Evolutionary conservation across 1,140 invertebrate species (phyloP).

Genomic region (Pollicipes pollicipes): DNA sequence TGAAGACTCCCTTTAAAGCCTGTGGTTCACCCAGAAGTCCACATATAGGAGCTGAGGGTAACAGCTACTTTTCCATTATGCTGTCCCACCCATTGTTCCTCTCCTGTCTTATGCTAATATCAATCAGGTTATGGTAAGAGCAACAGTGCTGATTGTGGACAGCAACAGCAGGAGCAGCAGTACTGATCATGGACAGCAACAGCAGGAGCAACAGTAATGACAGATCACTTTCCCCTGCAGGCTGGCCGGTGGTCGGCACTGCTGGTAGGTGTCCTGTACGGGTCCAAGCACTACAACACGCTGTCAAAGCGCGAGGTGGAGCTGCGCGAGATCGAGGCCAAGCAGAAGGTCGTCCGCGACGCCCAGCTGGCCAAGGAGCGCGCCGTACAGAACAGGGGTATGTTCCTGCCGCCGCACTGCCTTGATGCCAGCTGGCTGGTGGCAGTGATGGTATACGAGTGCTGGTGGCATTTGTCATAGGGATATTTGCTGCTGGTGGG

Average conservation of each 20-base stretch:
- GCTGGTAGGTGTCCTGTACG: constrained; percentile 19
- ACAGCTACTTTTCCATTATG: no score
- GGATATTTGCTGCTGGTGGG: not conserved
- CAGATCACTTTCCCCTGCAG: no score
- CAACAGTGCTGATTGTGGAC: no score
- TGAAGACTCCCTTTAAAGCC: no score
- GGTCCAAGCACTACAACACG: constrained; percentile 17
- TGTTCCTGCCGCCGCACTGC: constrained; percentile 4
- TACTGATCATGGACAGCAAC: no score
- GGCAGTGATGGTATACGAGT: not conserved
- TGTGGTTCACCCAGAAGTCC: no score
- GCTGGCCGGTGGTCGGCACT: constrained; percentile 20
- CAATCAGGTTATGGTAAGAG: no score
- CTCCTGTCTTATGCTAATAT: no score
- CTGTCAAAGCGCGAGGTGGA: constrained; percentile 16
- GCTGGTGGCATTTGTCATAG: not conserved
- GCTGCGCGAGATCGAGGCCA: constrained; percentile 20
- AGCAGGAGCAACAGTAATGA: no score
- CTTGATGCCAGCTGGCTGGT: constrained; percentile 6
- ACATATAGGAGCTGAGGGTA: no score
- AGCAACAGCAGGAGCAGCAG: no score
- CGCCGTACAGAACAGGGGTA: constrained; percentile 15
- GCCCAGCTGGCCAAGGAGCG: constrained; percentile 18
- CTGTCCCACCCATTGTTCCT: no score
- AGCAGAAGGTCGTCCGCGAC: constrained; percentile 17